Evolutionary conservation across 2,113 vertebrate genomes (phyloP).

Genomic region (Mormoops blainvillei): DNA sequence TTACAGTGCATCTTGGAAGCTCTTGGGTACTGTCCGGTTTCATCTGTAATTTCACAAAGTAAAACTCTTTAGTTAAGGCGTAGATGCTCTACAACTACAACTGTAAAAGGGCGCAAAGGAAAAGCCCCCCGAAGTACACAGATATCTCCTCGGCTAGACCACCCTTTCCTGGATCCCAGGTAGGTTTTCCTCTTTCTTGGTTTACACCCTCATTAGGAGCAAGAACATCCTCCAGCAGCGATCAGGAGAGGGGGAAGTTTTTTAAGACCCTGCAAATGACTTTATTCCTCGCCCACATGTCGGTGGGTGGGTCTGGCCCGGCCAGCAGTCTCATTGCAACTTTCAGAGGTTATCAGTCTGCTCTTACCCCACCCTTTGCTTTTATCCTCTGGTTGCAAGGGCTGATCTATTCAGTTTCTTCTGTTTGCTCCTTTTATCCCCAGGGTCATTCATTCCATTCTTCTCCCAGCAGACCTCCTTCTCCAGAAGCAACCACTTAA

Average conservation of each 20-base stretch:
- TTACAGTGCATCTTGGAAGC: not conserved
- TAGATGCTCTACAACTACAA: not conserved
- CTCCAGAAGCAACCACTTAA: not conserved
- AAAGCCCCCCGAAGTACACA: not conserved
- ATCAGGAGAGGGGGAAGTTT: not conserved
- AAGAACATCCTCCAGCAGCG: not conserved
- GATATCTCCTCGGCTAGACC: not conserved
- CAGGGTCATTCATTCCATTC: not conserved
- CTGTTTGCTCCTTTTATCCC: not conserved
- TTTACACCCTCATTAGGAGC: not conserved
- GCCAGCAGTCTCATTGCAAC: not conserved
- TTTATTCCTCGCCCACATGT: not conserved
- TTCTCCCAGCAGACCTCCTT: no score
- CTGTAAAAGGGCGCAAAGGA: not conserved
- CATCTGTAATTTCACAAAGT: not conserved
- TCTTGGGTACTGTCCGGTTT: not conserved
- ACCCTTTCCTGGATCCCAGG: not conserved
- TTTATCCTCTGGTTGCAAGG: not conserved
- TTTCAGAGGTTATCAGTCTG: not conserved
- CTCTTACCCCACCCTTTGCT: not conserved
- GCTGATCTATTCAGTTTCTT: not conserved
- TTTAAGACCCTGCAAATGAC: not conserved
- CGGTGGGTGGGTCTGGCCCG: not conserved
- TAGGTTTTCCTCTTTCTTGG: not conserved
- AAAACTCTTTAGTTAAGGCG: constrained; percentile 9